phyloP scores from a whole-genome alignment of 2,888 invertebrate genomes.

The Cryptus viduatorius region DNA sequence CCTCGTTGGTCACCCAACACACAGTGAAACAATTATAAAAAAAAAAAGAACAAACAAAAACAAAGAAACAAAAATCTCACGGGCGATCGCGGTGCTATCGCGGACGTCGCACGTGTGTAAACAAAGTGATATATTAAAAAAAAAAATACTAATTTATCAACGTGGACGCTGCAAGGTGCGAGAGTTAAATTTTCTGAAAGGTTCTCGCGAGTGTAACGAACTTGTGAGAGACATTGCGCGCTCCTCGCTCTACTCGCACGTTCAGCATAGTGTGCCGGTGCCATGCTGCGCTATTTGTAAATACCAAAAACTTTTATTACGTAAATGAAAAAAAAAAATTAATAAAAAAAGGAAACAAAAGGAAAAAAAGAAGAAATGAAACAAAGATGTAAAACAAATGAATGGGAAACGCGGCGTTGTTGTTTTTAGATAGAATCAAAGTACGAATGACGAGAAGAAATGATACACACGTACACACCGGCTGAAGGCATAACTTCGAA shows the following conservation, averaged over 20 bases:
- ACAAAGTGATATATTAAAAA: conserved; percentile 74
- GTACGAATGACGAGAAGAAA: conserved; percentile 46
- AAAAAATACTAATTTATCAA: conserved; percentile 68
- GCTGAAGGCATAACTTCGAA: not conserved
- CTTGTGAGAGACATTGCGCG: conserved; percentile 48
- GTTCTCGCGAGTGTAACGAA: conserved; percentile 52
- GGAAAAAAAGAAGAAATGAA: conserved; percentile 21
- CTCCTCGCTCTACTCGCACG: conserved; percentile 47
- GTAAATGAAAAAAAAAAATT: conserved; percentile 32
- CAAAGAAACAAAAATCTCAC: conserved; percentile 63
- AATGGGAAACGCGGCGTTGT: conserved; percentile 43
- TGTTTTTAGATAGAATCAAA: conserved; percentile 52
- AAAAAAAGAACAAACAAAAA: conserved; percentile 51
- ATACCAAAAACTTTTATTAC: conserved; percentile 65
- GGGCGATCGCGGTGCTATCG: conserved; percentile 67
- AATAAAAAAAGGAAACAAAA: conserved; percentile 26
- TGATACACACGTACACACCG: conserved; percentile 30
- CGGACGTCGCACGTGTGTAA: conserved; percentile 69
- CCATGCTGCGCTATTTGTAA: conserved; percentile 66
- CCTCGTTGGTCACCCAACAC: conserved; percentile 76
- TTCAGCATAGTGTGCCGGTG: conserved; percentile 58
- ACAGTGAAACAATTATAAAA: conserved; percentile 66
- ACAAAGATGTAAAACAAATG: conserved; percentile 45
- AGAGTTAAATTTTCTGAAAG: conserved; percentile 56
- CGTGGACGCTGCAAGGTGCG: conserved; percentile 63